Evolutionary conservation across 2,113 vertebrate species (phyloP).

Genomic region (Cyphotilapia sp.): DNA sequence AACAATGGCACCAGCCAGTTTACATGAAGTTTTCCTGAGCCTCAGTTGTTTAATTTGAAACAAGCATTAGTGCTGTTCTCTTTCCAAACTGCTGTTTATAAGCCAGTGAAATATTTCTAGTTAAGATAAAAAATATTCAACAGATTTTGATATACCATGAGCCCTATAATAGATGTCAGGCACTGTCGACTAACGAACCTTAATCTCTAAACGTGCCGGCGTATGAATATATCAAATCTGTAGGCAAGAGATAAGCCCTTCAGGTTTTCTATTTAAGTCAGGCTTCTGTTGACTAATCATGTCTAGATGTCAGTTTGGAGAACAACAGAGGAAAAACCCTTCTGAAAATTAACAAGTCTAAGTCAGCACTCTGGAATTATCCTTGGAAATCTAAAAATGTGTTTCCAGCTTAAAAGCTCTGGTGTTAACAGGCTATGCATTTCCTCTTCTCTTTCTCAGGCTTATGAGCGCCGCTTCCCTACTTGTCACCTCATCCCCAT

Average conservation of each 20-base stretch:
- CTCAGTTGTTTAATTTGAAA: not conserved
- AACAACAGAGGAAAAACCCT: not conserved
- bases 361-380: not conserved
- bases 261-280: not conserved
- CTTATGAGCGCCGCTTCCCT: conserved; percentile 92
- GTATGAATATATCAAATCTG: not conserved
- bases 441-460: conserved; percentile 62
- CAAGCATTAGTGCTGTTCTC: not conserved
- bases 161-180: not conserved
- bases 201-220: not conserved
- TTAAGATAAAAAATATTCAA: not conserved
- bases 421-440: not conserved
- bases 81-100: not conserved
- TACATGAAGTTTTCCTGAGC: not conserved
- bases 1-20: too few species aligned
- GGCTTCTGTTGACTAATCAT: not conserved
- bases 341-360: not conserved
- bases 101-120: not conserved
- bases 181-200: fast-evolving
- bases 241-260: fast-evolving
- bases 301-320: not conserved
- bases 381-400: not conserved
- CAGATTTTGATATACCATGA: not conserved
- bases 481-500: conserved; percentile 94
- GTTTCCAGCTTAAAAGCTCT: not conserved